Conservation (phyloP, 2,113 vertebrate genomes). For the Chiloscyllium plagiosum region DNA sequence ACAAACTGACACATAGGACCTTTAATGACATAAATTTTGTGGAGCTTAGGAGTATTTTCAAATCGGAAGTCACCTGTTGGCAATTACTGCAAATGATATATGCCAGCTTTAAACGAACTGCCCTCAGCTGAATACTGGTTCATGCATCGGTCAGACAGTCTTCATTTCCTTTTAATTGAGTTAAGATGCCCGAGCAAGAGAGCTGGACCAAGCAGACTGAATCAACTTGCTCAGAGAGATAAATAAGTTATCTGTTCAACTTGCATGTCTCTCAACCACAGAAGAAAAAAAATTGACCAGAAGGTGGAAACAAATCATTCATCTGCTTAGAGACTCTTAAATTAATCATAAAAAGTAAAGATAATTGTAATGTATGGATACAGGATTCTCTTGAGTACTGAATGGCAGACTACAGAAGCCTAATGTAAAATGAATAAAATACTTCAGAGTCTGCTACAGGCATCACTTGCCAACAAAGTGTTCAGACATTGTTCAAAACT, state of each 20-base stretch:
- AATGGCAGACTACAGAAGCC: conserved; percentile 10
- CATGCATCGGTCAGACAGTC: conserved; percentile 84
- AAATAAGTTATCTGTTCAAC: conserved; percentile 21
- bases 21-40: conserved; percentile 36
- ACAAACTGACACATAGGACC: not conserved
- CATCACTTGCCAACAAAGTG: not conserved
- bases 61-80: conserved; percentile 68
- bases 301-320: conserved; percentile 21
- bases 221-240: conserved; percentile 24
- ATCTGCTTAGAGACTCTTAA: conserved; percentile 10
- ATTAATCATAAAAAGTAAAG: conserved; percentile 30
- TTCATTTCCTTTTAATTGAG: conserved; percentile 96
- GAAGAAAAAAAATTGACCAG: conserved; percentile 10
- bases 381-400: conserved; percentile 26
- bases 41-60: conserved; percentile 57
- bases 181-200: conserved; percentile 96
- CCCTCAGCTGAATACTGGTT: conserved; percentile 86
- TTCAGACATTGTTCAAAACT: not conserved
- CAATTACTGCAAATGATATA: conserved; percentile 71
- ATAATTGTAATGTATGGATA: conserved; percentile 25
- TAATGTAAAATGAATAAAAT: conserved; percentile 22
- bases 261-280: conserved; percentile 20
- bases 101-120: conserved; percentile 71
- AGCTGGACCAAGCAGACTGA: conserved; percentile 66
- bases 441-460: not conserved